These are phyloP conservation scores for Mionectes macconnelli DNA, from an alignment of 2,113 vertebrate genomes.

Conservation along the genomic window DNA sequence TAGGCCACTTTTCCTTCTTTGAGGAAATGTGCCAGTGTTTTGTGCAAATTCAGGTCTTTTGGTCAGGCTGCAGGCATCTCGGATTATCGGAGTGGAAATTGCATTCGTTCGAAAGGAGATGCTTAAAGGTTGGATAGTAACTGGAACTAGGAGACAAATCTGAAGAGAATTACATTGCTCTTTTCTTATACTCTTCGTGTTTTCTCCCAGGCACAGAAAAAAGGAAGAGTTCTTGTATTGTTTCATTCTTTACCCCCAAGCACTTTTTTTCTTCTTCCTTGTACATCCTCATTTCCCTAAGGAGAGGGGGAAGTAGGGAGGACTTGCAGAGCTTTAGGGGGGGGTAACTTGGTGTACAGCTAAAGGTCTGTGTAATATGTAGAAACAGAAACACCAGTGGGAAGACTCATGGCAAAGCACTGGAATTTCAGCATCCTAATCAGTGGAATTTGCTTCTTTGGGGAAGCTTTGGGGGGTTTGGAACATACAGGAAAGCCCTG, in stretches of 20 bases:
- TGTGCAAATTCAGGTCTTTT: conserved; percentile 32
- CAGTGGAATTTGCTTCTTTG: background rate
- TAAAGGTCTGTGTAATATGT: background rate
- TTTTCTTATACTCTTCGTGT: conserved; percentile 7
- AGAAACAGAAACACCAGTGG: background rate
- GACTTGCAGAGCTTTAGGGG: background rate
- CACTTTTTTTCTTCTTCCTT: background rate
- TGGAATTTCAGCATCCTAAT: background rate
- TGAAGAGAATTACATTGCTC: conserved; percentile 25
- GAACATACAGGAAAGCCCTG: background rate
- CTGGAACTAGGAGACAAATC: background rate
- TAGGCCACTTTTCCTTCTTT: background rate
- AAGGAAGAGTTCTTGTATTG: background rate
- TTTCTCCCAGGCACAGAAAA: conserved; percentile 31
- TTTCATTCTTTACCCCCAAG: background rate
- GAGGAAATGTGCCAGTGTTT: conserved; percentile 6
- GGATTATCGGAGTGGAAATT: conserved; percentile 8
- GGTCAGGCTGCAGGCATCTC: conserved; percentile 50
- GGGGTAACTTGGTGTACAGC: background rate
- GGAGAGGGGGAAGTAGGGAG: background rate
- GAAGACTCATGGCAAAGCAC: background rate
- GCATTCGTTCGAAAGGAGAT: background rate
- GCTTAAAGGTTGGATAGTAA: conserved; percentile 47
- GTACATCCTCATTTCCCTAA: background rate
- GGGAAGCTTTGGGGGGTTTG: background rate